Evolutionary conservation across 2,888 invertebrate species (phyloP).

Genomic region (Erannis defoliaria): DNA sequence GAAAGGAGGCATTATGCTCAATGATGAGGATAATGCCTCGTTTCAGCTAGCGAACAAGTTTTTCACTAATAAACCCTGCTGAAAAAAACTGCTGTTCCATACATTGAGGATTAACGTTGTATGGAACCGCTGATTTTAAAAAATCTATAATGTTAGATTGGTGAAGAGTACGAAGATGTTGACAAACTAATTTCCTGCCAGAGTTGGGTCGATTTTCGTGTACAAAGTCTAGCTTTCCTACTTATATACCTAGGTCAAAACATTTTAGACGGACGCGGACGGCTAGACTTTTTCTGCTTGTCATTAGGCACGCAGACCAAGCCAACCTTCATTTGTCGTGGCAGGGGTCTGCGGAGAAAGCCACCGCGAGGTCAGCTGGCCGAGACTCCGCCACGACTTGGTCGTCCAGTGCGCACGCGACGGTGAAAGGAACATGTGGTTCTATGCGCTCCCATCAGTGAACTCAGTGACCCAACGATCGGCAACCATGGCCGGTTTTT

Average conservation of each 20-base stretch:
- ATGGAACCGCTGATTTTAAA: too few relatives aligned
- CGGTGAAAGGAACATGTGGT: slow-evolving; percentile 80
- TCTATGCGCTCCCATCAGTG: slow-evolving; percentile 60
- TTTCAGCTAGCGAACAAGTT: too few relatives aligned
- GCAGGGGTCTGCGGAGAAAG: slow-evolving; percentile 78
- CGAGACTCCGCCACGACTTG: slow-evolving; percentile 39
- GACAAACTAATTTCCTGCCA: too few relatives aligned
- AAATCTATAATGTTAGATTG: too few relatives aligned
- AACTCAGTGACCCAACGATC: slow-evolving; percentile 54
- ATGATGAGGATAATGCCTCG: too few relatives aligned
- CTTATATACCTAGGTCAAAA: too few relatives aligned
- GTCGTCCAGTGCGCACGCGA: slow-evolving; percentile 76
- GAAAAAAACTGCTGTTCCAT: too few relatives aligned
- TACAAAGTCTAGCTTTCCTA: slow-evolving; percentile 1
- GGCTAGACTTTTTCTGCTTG: slow-evolving; percentile 1
- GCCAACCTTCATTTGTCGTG: slow-evolving; percentile 55
- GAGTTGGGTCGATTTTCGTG: neutral
- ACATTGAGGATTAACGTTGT: too few relatives aligned
- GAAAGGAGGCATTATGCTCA: too few relatives aligned
- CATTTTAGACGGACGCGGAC: neutral
- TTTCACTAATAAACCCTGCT: too few relatives aligned
- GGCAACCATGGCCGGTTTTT: slow-evolving; percentile 66
- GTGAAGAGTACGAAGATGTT: too few relatives aligned
- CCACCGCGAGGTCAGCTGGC: slow-evolving; percentile 73
- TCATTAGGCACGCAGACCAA: slow-evolving; percentile 25